Percentiles rank a stretch among this genome's conserved stretches.
These are phyloP conservation scores for Natrix natrix DNA, from an alignment of 2,797 vertebrate genomes.

Conservation along the genomic window DNA sequence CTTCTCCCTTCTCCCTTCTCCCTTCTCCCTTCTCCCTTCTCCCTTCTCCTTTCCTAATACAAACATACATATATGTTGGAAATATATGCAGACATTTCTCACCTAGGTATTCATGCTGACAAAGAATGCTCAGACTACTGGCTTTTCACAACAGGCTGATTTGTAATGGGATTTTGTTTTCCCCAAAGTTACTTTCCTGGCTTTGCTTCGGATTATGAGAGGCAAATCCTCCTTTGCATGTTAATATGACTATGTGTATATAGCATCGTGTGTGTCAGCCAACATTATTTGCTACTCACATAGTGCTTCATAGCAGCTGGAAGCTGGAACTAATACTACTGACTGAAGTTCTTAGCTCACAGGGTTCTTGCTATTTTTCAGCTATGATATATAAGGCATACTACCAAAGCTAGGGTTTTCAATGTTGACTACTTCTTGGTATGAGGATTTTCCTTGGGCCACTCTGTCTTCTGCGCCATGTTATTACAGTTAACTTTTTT, in stretches of 20 bases:
- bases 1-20: no score
- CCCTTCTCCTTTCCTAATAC: no score
- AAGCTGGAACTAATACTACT: background rate
- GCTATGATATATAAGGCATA: background rate
- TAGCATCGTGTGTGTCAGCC: background rate
- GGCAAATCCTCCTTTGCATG: slow-evolving; percentile 49
- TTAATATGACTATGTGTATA: slow-evolving; percentile 7
- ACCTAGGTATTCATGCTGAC: background rate
- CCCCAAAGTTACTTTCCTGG: slow-evolving; percentile 47
- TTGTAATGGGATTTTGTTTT: slow-evolving; percentile 59
- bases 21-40: no score
- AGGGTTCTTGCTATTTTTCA: background rate
- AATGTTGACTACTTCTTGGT: background rate
- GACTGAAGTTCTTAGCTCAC: background rate
- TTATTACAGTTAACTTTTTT: background rate
- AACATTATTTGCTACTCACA: slow-evolving; percentile 9
- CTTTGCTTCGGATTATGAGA: slow-evolving; percentile 53
- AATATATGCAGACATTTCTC: slow-evolving; percentile 18
- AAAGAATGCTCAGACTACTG: slow-evolving; percentile 39
- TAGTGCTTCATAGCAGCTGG: background rate
- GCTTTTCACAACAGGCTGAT: slow-evolving; percentile 63
- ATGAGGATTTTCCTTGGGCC: background rate
- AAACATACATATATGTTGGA: background rate
- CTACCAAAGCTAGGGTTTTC: background rate
- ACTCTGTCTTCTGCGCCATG: background rate